Conservation (phyloP, 2,797 vertebrate genomes). For the Pseudomugil tenellus region DNA sequence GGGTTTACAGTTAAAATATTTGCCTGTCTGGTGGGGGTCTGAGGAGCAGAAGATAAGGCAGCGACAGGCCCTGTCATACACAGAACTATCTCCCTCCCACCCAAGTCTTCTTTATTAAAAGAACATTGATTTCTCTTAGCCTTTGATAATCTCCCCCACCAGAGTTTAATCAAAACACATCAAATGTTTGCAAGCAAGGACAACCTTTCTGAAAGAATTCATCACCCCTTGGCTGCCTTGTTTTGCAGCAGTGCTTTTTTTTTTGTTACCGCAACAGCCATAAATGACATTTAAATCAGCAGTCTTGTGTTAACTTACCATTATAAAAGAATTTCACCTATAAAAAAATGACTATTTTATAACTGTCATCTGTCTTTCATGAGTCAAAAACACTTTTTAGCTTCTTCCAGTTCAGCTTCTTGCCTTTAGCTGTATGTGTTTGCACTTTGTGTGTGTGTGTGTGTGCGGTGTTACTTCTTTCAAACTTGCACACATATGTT, state of each 20-base stretch:
- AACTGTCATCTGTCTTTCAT: slow-evolving; percentile 27
- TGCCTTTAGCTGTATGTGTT: slow-evolving; percentile 27
- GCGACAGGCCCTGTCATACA: slow-evolving; percentile 75
- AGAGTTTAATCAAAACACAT: slow-evolving; percentile 79
- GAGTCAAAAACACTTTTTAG: slow-evolving; percentile 20
- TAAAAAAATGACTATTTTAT: slow-evolving; percentile 23
- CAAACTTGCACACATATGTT: background rate
- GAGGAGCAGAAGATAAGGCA: slow-evolving; percentile 77
- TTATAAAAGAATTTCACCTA: slow-evolving; percentile 31
- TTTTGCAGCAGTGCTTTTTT: slow-evolving; percentile 51
- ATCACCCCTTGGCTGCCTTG: slow-evolving; percentile 58
- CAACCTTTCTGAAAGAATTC: slow-evolving; percentile 66
- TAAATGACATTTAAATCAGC: slow-evolving; percentile 59
- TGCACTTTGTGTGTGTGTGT: slow-evolving; percentile 6
- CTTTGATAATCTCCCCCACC: slow-evolving; percentile 76
- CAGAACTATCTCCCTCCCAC: slow-evolving; percentile 78
- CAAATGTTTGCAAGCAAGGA: slow-evolving; percentile 77
- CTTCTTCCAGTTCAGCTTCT: slow-evolving; percentile 10
- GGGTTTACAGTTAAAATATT: slow-evolving; percentile 84
- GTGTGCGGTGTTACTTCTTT: background rate
- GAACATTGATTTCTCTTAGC: slow-evolving; percentile 81
- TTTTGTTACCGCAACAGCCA: slow-evolving; percentile 45
- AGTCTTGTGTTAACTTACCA: slow-evolving; percentile 32
- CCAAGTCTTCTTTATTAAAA: slow-evolving; percentile 80
- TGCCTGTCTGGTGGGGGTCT: slow-evolving; percentile 78